Evolutionary conservation across 1,140 invertebrate species (phyloP), one percentile per base, ranked within the genome.

Genomic region (Caenorhabditis briggsae): DNA sequence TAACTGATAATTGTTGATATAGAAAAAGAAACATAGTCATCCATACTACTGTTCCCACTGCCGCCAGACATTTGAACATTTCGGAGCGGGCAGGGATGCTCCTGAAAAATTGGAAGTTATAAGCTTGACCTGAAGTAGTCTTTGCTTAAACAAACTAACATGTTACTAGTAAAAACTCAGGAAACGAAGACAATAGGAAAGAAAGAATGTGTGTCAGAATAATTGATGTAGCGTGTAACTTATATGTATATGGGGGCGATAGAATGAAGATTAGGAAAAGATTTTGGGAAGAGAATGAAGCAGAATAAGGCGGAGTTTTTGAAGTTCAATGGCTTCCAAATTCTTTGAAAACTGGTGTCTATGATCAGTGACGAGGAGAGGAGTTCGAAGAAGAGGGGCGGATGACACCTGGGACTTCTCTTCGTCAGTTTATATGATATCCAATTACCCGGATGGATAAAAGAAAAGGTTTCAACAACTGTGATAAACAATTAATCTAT

Each of bases 331-430:
- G 58, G 18, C 43, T 83, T 59, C 82, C 53, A 50, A 83, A 58
- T 83, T 82, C 50, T 82, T 82, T 82, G 55, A 83, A 83, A 83
- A 83, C 12, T 83, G 70, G 18, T 12, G 70, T 61, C 59, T 61
- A n/a, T n/a, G 59, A 50, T 18, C n/a, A 78, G 70, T 50, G 33
- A 53, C 41, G 70, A 23, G 70, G 53, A 23, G 46, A 50, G 18
- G 46, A 78, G 61, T 11, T 33, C 11, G 33, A 65, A 41, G 20
- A n/a, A 48, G 46, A 14, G 46, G n/a, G 23, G 11, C 33, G 59
- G 23, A 70, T 70, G 64, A 50, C 70, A 78, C 70, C 46, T 78
- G 7, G 70, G 70, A 48, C 46, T 46, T 9, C 64, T 33, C 33
- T 33, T 50, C 70, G 46, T 78, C 70, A 78, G 70, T 78, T 78